Percentiles rank a stretch among this genome's conserved stretches.
phyloP scores from a whole-genome alignment of 2,113 vertebrate genomes.

The Zosterops hypoxanthus region DNA sequence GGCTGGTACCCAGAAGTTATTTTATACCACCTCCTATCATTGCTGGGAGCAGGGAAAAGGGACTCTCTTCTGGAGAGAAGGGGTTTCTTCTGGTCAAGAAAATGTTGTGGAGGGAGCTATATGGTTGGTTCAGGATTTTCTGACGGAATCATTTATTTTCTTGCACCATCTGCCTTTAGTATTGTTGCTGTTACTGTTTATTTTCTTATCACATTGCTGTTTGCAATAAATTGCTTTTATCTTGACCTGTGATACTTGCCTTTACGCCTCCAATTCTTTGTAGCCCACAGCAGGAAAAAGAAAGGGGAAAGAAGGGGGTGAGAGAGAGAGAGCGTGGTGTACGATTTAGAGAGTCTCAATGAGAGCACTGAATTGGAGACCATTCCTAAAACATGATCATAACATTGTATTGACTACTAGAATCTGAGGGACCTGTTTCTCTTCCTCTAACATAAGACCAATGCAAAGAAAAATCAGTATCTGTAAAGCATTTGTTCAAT shows the following conservation, averaged over 20 bases:
- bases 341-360: background rate
- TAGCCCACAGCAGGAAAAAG: background rate
- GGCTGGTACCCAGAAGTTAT: background rate
- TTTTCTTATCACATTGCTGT: background rate
- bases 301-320: fast-evolving
- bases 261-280: background rate
- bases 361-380: background rate
- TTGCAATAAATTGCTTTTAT: background rate
- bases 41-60: background rate
- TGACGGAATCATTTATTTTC: fast-evolving
- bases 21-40: background rate
- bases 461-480: background rate
- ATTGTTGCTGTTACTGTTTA: background rate
- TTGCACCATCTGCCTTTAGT: background rate
- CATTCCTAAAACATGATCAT: background rate
- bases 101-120: background rate
- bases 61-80: background rate
- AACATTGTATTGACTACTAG: background rate
- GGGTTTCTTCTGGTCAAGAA: background rate
- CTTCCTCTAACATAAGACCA: background rate
- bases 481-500: background rate
- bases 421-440: background rate
- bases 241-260: background rate
- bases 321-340: background rate
- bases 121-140: background rate